phyloP scores from a whole-genome alignment of 2,113 vertebrate genomes.

The Notarius quadriscutis region DNA sequence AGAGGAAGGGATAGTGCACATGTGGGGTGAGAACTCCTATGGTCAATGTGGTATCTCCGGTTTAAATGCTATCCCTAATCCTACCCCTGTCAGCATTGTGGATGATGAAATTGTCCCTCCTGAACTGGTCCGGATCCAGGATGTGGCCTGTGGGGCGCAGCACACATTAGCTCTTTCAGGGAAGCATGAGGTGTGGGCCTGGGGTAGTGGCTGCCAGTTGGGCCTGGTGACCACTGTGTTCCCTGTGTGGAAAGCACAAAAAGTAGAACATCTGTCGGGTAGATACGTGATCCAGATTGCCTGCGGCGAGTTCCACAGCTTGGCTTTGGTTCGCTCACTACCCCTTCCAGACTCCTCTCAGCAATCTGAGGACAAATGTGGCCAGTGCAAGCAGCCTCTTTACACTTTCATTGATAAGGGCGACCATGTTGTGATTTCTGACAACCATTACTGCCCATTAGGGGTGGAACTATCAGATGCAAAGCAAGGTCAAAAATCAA shows the following conservation, averaged over 20 bases:
- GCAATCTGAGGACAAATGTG: constrained; percentile 78
- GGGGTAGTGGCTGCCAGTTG: constrained; percentile 94
- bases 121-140: constrained; percentile 75
- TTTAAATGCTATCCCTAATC: constrained; percentile 74
- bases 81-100: constrained; percentile 77
- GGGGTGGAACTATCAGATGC: constrained; percentile 82
- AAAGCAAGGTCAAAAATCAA: constrained; percentile 58
- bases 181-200: constrained; percentile 92
- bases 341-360: constrained; percentile 74
- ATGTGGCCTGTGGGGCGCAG: constrained; percentile 88
- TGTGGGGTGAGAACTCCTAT: constrained; percentile 93
- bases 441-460: constrained; percentile 90
- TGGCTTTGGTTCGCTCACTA: constrained; percentile 86
- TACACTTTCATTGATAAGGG: constrained; percentile 83
- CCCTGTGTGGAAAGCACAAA: constrained; percentile 88
- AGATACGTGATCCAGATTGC: constrained; percentile 90
- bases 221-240: constrained; percentile 88
- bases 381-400: constrained; percentile 82
- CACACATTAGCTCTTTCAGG: constrained; percentile 88
- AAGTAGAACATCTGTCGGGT: constrained; percentile 90
- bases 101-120: constrained; percentile 82
- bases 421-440: constrained; percentile 83
- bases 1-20: constrained; percentile 81
- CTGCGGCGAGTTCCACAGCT: constrained; percentile 90
- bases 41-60: constrained; percentile 86